These are phyloP conservation scores for Theocolax elegans DNA, from an alignment of 1,140 invertebrate genomes.

Conservation along the genomic window DNA sequence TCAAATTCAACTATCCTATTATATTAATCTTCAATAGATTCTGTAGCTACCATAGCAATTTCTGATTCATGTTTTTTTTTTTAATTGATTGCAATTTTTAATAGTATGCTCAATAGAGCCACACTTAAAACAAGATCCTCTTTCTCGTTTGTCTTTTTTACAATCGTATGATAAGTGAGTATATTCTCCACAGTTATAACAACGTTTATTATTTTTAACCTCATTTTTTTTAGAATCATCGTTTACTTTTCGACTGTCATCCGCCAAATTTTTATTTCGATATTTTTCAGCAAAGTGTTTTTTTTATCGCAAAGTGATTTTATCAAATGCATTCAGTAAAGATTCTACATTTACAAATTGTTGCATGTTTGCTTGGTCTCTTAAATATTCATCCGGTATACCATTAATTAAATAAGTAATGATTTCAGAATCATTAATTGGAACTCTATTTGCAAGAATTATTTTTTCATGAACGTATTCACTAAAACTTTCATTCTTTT, in stretches of 20 bases:
- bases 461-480: slow-evolving; percentile 34
- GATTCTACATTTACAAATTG: not conserved
- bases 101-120: slow-evolving; percentile 18
- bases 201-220: slow-evolving; percentile 1
- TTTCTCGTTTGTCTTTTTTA: not conserved
- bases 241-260: too few relatives aligned
- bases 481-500: slow-evolving; percentile 11
- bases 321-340: slow-evolving; percentile 11
- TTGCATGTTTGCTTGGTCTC: slow-evolving; percentile 7
- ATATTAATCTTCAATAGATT: slow-evolving; percentile 24
- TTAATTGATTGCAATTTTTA: slow-evolving; percentile 37
- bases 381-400: slow-evolving; percentile 9
- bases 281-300: not conserved
- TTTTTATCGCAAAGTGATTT: not conserved
- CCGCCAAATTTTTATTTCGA: too few relatives aligned
- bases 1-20: slow-evolving; percentile 33
- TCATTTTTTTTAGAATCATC: too few relatives aligned
- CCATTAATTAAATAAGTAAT: slow-evolving; percentile 29
- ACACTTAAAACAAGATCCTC: slow-evolving; percentile 2
- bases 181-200: slow-evolving; percentile 7
- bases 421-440: slow-evolving; percentile 1
- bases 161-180: not conserved
- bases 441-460: slow-evolving; percentile 15
- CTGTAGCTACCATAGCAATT: slow-evolving; percentile 18
- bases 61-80: slow-evolving; percentile 25